Percentiles rank a stretch among this genome's conserved stretches.
Conservation (phyloP, 2,113 vertebrate genomes). For the Callipepla squamata region DNA sequence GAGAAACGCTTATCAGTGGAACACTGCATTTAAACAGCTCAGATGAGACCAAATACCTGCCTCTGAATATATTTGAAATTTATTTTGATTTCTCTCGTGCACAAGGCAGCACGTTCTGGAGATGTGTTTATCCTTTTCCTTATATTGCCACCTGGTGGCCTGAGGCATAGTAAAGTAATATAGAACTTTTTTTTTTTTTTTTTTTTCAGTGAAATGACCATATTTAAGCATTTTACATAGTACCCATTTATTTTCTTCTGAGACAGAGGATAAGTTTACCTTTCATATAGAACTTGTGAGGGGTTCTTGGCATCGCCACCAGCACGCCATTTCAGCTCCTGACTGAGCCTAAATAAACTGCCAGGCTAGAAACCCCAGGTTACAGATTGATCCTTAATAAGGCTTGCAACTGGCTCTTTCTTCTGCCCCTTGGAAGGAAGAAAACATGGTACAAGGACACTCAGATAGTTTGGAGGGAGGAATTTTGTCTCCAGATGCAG, state of each 20-base stretch:
- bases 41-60: not conserved
- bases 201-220: not conserved
- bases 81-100: not conserved
- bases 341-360: not conserved
- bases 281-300: not conserved
- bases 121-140: not conserved
- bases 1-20: not conserved
- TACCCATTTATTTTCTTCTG: not conserved
- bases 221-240: not conserved
- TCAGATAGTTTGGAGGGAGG: too few relatives aligned
- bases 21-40: not conserved
- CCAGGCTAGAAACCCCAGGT: not conserved
- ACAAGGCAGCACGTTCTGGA: not conserved
- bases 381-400: not conserved
- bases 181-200: not conserved
- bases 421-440: not conserved
- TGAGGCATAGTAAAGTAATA: not conserved
- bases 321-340: not conserved
- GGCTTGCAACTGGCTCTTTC: not conserved
- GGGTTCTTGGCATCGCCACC: not conserved
- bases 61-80: not conserved
- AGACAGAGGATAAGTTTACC: not conserved
- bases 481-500: not conserved
- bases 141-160: slow-evolving; percentile 65
- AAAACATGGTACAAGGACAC: fast-evolving